phyloP scores from a whole-genome alignment of 1,140 invertebrate species.

The Brachionus plicatilis region DNA sequence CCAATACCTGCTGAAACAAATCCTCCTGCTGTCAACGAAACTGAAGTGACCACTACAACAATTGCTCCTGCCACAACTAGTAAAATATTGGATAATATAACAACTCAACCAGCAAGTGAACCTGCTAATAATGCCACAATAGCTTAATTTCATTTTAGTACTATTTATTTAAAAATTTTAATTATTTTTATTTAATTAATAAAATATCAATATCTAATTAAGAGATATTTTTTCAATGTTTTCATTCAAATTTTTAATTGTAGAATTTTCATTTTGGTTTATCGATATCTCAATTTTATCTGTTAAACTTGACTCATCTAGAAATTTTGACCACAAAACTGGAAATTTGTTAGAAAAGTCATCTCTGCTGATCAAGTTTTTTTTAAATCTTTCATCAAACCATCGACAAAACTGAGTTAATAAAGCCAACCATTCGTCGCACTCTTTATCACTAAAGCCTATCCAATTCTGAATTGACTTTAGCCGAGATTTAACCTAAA shows the following conservation, averaged over 20 bases:
- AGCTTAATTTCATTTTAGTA: neutral
- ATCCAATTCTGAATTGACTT: constrained; percentile 19
- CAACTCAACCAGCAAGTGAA: neutral
- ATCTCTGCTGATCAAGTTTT: neutral
- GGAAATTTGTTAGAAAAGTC: constrained; percentile 1
- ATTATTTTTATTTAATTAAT: neutral
- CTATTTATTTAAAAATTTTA: neutral
- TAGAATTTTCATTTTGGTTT: neutral
- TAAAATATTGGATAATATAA: neutral
- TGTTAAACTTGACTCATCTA: neutral
- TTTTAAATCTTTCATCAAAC: neutral
- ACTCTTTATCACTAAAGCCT: constrained; percentile 6
- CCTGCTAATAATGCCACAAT: neutral
- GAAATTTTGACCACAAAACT: neutral
- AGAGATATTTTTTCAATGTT: neutral
- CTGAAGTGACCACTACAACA: neutral
- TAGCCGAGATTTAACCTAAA: neutral
- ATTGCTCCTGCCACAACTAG: neutral
- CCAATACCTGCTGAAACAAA: neutral
- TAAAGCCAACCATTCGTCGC: neutral
- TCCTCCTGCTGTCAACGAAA: neutral
- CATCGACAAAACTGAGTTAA: neutral
- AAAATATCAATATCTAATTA: neutral
- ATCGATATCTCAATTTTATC: constrained; percentile 9
- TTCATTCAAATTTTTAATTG: neutral